phyloP scores from a whole-genome alignment of 2,888 invertebrate species.

The Eupsilia transversa region DNA sequence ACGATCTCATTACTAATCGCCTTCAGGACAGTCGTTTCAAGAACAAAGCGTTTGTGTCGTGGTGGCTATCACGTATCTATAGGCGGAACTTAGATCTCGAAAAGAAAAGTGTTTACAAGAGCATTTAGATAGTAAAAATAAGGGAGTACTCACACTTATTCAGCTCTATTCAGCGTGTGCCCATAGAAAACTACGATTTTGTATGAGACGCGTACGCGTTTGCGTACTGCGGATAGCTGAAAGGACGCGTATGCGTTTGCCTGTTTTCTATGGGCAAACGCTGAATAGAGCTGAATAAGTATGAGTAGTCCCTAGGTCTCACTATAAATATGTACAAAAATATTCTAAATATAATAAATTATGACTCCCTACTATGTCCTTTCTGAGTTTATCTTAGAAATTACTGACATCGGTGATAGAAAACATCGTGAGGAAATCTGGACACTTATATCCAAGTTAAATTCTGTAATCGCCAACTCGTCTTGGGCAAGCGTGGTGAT shows the following conservation, averaged over 20 bases:
- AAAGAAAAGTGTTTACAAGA: conserved; percentile 14
- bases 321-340: background rate
- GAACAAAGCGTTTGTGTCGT: conserved; percentile 59
- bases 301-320: too few species aligned
- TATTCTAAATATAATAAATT: background rate
- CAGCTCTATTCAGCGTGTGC: too few species aligned
- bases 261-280: too few species aligned
- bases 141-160: too few species aligned
- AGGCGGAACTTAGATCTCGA: conserved; percentile 27
- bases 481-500: background rate
- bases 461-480: background rate
- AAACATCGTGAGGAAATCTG: background rate
- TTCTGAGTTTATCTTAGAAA: background rate
- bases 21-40: conserved; percentile 60
- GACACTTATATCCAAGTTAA: too few species aligned
- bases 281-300: too few species aligned
- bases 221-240: too few species aligned
- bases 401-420: background rate
- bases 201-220: too few species aligned
- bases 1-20: conserved; percentile 71
- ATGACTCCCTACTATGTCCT: background rate
- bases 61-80: conserved; percentile 47
- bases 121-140: conserved; percentile 17
- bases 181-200: too few species aligned
- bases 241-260: too few species aligned